Base-by-base conservation (phyloP, 1,140 invertebrate genomes). In the Saxidomus purpurata region DNA sequence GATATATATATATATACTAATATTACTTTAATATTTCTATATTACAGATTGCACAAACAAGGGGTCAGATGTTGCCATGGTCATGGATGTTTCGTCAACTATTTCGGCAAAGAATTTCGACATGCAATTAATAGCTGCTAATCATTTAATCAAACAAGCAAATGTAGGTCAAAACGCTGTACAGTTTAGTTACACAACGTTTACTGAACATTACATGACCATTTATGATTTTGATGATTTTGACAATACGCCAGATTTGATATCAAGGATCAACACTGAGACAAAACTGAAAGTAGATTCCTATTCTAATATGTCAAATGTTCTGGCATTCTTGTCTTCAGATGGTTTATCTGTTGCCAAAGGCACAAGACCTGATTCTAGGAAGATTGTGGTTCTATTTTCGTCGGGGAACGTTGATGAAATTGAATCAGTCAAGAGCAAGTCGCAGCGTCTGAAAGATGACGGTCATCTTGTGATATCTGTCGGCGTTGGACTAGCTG, bases 321-420 rank as follows among this genome's bases (percentile, higher is more conserved):
- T 28, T 34, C 25, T 79, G 31, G 22, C 17, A 49, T 55, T 52
- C 31, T 28, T 79, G n/a, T 38, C 28, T 0, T 31, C 40, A 52
- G 76, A 49, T 15, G 38, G 38, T 9, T 79, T 49, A 28, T 52
- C 76, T 19, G 25, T 28, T n/a, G 19, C 22, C 11, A 74, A 74
- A 4, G 69, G 69, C 11, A 17, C 40, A 3, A 9, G 76, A 36
- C 2, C 76, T 2, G 13, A 52, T 49, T n/a, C 49, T 11, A 49
- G 76, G 28, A 79, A 55, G 31, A 22, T 79, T 25, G 49, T 25
- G 6, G n/a, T 79, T 0, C 0, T 52, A 4, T 49, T 79, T 15
- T 79, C 76, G 6, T 25, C 40, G 25, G 76, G 76, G 8, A 28
- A 79, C 1, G 25, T 76, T 43, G 76, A 55, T 52, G 76, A 79